These are phyloP conservation scores for Lutjanus campechanus DNA, from an alignment of 2,797 vertebrate species.

Conservation along the genomic window DNA sequence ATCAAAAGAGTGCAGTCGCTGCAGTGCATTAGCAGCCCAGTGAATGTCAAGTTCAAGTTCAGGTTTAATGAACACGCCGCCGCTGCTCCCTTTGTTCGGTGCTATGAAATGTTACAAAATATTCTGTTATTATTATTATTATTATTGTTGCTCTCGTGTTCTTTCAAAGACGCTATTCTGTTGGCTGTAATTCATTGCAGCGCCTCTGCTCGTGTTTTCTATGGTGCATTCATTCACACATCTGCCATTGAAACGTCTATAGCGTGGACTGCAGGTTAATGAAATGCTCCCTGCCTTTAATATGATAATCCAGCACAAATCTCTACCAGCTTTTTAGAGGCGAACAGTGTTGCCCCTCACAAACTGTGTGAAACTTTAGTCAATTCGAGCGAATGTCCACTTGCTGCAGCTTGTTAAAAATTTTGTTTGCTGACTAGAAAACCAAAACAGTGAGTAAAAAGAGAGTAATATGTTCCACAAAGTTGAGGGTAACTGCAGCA, in stretches of 20 bases:
- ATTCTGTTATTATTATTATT: background rate
- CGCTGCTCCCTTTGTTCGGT: conserved; percentile 49
- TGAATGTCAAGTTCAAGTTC: conserved; percentile 63
- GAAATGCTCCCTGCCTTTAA: conserved; percentile 38
- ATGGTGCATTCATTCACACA: conserved; percentile 25
- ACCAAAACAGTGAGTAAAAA: conserved; percentile 2
- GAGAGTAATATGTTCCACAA: too few relatives aligned
- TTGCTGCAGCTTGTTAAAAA: background rate
- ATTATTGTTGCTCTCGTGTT: background rate
- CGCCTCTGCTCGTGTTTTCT: background rate
- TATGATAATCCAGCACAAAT: conserved; percentile 5
- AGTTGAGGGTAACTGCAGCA: background rate
- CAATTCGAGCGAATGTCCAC: background rate
- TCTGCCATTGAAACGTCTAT: conserved; percentile 36
- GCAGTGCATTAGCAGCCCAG: conserved; percentile 50
- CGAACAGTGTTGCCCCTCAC: background rate
- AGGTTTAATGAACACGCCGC: conserved; percentile 53
- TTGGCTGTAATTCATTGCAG: conserved; percentile 18
- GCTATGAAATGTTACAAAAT: conserved; percentile 10
- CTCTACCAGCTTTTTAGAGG: conserved; percentile 26
- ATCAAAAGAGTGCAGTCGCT: conserved; percentile 62
- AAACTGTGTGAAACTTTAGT: conserved; percentile 15
- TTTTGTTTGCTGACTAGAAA: background rate
- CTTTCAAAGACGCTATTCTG: conserved; percentile 9
- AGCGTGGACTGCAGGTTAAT: conserved; percentile 39